Evolutionary conservation across 2,797 vertebrate species (phyloP).

Genomic region (Rhabdomys pumilio): DNA sequence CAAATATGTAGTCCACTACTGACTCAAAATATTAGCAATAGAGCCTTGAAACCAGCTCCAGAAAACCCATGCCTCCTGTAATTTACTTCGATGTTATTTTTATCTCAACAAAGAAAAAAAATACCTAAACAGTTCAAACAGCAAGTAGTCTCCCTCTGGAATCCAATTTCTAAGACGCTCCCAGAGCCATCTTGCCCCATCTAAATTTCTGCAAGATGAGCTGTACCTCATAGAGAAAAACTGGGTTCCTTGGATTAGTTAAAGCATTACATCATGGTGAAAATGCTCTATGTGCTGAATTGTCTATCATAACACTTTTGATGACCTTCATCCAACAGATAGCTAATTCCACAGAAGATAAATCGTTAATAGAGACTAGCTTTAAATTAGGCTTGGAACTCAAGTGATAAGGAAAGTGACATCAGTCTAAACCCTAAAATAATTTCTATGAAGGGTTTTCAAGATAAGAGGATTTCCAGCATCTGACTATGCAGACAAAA

Average conservation of each 20-base stretch:
- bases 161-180: slow-evolving; percentile 9
- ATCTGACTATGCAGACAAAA: slow-evolving; percentile 48
- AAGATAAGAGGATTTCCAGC: slow-evolving; percentile 51
- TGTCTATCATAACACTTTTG: background rate
- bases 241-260: background rate
- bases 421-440: background rate
- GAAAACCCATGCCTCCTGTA: background rate
- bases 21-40: background rate
- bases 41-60: background rate
- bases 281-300: background rate
- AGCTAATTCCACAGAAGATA: background rate
- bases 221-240: background rate
- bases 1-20: background rate
- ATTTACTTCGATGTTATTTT: slow-evolving; percentile 45
- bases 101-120: slow-evolving; percentile 41
- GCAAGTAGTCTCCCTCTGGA: slow-evolving; percentile 33
- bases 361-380: background rate
- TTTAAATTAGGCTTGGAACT: slow-evolving; percentile 1
- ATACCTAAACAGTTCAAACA: background rate
- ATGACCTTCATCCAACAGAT: background rate
- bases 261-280: background rate
- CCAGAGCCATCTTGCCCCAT: background rate
- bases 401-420: background rate
- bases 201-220: slow-evolving; percentile 22
- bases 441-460: slow-evolving; percentile 40